These are phyloP conservation scores for Patiria pectinifera DNA, from an alignment of 53 echinoderm and acorn worm species.

Conservation along the genomic window DNA sequence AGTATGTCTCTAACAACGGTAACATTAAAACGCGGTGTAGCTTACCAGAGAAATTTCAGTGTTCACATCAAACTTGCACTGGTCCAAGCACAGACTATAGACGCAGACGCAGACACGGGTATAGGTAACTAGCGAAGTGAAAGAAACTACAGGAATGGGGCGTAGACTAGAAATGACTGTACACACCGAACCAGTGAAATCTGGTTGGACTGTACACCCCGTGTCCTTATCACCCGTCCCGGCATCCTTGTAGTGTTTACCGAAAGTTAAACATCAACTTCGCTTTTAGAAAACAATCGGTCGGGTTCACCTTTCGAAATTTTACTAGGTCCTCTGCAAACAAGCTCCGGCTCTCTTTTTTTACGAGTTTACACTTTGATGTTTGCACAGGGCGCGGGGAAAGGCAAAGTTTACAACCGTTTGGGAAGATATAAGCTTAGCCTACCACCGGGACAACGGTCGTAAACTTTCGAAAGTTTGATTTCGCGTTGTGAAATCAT, in stretches of 20 bases:
- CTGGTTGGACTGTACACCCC: conserved; percentile 10
- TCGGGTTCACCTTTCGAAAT: conserved; percentile 53
- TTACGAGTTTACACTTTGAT: conserved; percentile 39
- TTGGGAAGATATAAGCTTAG: neutral
- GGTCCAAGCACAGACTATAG: neutral
- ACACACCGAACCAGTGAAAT: conserved; percentile 57
- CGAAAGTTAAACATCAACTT: conserved; percentile 81
- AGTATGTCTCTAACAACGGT: neutral
- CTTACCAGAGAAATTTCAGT: neutral
- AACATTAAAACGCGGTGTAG: neutral
- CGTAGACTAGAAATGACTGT: neutral
- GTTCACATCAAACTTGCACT: neutral
- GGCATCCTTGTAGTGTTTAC: conserved; percentile 50
- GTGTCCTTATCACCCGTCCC: conserved; percentile 49
- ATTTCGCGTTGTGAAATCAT: conserved; percentile 20
- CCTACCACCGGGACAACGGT: neutral
- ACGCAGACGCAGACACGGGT: neutral
- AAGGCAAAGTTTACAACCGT: conserved; percentile 9
- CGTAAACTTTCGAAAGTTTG: conserved; percentile 65
- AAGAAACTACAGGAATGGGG: conserved; percentile 9
- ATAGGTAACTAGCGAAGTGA: neutral
- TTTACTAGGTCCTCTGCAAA: conserved; percentile 21
- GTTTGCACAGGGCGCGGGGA: conserved; percentile 21
- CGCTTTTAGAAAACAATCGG: conserved; percentile 74
- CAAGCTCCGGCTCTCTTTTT: conserved; percentile 6